Evolutionary conservation across 1,140 invertebrate species (phyloP), one percentile per base, ranked within the genome.

Genomic region (Trichogramma pretiosum): DNA sequence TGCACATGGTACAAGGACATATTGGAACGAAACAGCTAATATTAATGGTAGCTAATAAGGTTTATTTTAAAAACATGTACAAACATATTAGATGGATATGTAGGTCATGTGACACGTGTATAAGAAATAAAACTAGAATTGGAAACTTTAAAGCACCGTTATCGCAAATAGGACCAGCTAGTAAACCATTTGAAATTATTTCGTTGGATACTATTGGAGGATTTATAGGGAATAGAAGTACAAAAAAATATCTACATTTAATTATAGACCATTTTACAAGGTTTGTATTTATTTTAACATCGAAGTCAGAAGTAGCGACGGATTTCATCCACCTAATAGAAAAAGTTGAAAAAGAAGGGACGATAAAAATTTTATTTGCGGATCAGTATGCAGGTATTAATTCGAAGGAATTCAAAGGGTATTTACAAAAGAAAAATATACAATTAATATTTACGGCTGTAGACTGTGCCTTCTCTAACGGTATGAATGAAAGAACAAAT

Each of bases 191-290:
- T 7, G 47, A 64, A 71, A 74, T 66, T 44, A 43, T 62, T 9
- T 62, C 61, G 5, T 53, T 65, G 9, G 62, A 64, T 32, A 65
- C 58, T 0, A 64, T 67, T 44, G 64, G 58, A 36, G 63, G 56
- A 1, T 63, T 65, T 52, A 56, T 56, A 21, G 56, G 59, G 3
- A 35, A 14, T 30, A 13, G 56, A 42, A 62, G 58, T 14, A 59
- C 58, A 57, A 64, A 59, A 51, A 62, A 52, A 55, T 64, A 59
- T 41, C 23, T 63, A 19, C 60, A 61, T 41, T 33, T 65, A 49
- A 22, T 33, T 11, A 23, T 54, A 10, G 52, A 54, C n/a, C 52
- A 54, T 21, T 54, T 54, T 16, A 54, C 52, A 17, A 33, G 47
- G 39, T 54, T 23, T 14, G 52, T 43, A 13, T 54, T 35, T 19